A percentile compares a stretch with the other conserved stretches of the same genome.
These are phyloP conservation scores for Entomobrya proxima DNA, from an alignment of 2,888 invertebrate genomes.

Conservation along the genomic window DNA sequence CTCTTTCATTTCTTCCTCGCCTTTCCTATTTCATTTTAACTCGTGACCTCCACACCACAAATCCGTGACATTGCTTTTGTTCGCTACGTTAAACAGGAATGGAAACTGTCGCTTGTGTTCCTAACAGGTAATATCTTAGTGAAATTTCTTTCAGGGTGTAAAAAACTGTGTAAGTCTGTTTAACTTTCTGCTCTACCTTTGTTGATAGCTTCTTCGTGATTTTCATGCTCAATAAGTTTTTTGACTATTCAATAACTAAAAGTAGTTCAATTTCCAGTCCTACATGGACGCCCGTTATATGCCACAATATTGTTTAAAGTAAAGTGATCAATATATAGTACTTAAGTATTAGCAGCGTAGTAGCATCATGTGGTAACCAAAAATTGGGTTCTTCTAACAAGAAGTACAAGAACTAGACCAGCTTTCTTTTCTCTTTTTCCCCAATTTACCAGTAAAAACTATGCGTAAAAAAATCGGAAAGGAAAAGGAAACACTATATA, in stretches of 20 bases:
- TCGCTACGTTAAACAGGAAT: neutral
- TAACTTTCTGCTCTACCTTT: slow-evolving; percentile 1
- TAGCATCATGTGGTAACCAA: slow-evolving; percentile 6
- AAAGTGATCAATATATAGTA: neutral
- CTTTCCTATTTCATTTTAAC: neutral
- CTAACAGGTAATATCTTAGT: neutral
- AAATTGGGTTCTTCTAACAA: neutral
- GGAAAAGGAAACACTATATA: neutral
- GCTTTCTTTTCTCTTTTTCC: slow-evolving; percentile 1
- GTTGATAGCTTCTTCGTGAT: neutral
- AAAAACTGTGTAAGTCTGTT: slow-evolving; percentile 7
- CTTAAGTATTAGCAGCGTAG: no score
- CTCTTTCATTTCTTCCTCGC: neutral
- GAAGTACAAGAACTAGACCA: neutral
- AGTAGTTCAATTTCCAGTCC: neutral
- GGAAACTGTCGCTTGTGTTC: neutral
- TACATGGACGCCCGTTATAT: no score
- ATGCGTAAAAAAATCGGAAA: neutral
- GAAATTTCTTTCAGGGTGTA: neutral
- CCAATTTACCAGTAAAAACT: neutral
- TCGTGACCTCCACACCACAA: neutral
- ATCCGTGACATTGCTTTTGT: slow-evolving; percentile 15
- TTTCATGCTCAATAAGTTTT: slow-evolving; percentile 25
- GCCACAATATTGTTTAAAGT: neutral
- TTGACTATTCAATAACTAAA: slow-evolving; percentile 3